Percentiles rank a stretch among this genome's conserved stretches.
These are phyloP conservation scores for Gymnorhina tibicen DNA, from an alignment of 2,113 vertebrate species.

Conservation along the genomic window DNA sequence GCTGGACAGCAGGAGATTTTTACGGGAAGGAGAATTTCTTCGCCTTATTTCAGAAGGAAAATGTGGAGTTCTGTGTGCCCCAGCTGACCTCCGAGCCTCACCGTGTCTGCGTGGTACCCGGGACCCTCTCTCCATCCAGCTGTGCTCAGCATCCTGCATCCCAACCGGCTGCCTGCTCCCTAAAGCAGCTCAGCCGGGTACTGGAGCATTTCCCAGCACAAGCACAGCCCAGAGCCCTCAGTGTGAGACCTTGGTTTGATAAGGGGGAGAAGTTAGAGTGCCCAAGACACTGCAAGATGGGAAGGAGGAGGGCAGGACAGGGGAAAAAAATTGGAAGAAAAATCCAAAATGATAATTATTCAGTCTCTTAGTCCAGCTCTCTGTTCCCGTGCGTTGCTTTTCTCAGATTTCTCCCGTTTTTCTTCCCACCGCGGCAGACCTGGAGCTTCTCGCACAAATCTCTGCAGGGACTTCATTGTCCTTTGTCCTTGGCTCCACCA, in stretches of 20 bases:
- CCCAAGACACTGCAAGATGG: too few species aligned
- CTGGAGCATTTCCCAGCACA: not conserved
- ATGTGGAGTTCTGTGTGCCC: rapidly evolving
- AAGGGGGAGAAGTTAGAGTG: not conserved
- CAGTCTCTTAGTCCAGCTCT: rapidly evolving
- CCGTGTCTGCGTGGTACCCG: not conserved
- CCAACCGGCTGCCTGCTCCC: not conserved
- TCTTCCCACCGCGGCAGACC: not conserved
- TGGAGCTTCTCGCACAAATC: not conserved
- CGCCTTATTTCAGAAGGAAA: not conserved
- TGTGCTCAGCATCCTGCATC: not conserved
- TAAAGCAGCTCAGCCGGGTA: rapidly evolving
- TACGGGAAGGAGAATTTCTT: not conserved
- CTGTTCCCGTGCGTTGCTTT: not conserved
- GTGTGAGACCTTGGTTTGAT: rapidly evolving
- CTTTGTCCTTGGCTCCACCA: not conserved
- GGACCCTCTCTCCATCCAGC: not conserved
- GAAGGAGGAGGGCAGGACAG: not conserved
- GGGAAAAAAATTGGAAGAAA: rapidly evolving
- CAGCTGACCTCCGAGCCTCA: not conserved
- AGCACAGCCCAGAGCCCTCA: not conserved
- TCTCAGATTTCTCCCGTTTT: not conserved
- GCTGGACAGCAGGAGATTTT: not conserved
- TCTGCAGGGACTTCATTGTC: not conserved
- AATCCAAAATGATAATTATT: not conserved